Conservation (phyloP, 2,888 invertebrate species). For the Cataglyphis albicans region DNA sequence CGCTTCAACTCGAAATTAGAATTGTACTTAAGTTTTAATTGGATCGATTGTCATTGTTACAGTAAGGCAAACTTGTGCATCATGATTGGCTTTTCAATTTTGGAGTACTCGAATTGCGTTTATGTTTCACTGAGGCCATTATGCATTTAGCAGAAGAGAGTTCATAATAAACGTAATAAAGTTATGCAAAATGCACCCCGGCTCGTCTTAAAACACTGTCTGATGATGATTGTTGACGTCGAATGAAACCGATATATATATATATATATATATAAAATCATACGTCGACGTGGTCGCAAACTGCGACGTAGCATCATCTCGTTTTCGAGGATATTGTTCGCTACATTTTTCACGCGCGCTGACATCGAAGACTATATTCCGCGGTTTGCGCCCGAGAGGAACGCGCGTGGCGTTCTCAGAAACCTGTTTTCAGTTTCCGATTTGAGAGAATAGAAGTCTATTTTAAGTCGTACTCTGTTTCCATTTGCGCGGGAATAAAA, state of each 20-base stretch:
- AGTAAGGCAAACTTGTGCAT: slow-evolving; percentile 45
- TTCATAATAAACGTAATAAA: slow-evolving; percentile 37
- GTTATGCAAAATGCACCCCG: slow-evolving; percentile 11
- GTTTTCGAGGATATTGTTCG: slow-evolving; percentile 12
- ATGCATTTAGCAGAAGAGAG: slow-evolving; percentile 31
- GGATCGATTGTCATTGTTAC: slow-evolving; percentile 54
- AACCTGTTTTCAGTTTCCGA: slow-evolving; percentile 28
- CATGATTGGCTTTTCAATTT: slow-evolving; percentile 53
- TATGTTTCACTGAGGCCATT: slow-evolving; percentile 34
- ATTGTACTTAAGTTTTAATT: slow-evolving; percentile 57
- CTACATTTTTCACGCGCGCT: not conserved
- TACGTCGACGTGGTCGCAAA: not conserved
- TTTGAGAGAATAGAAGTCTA: slow-evolving; percentile 20
- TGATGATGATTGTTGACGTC: not conserved
- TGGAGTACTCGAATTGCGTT: slow-evolving; percentile 34
- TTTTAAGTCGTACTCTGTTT: slow-evolving; percentile 25
- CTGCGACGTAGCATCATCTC: not conserved
- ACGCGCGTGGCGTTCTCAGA: not conserved
- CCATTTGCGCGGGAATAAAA: slow-evolving; percentile 2
- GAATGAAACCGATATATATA: not conserved
- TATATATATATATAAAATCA: no score
- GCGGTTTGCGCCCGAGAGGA: slow-evolving; percentile 14
- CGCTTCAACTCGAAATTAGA: slow-evolving; percentile 53
- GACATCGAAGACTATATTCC: slow-evolving; percentile 1
- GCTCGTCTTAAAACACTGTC: slow-evolving; percentile 3